A percentile compares a stretch with the other conserved stretches of the same genome.
Evolutionary conservation across 2,888 invertebrate species (phyloP).

Genomic region (Oasisia sp.): DNA sequence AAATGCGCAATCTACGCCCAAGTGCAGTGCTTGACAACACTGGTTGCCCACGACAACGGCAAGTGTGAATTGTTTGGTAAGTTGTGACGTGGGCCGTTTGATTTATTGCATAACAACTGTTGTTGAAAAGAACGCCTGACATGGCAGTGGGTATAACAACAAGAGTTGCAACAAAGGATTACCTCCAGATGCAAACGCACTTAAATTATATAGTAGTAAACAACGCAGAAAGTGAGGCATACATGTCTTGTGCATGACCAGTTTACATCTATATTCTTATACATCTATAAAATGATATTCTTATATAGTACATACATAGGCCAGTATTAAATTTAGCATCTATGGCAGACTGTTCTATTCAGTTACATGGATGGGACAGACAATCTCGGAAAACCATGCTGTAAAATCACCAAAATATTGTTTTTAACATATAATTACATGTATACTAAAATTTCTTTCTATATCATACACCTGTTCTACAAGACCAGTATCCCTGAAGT

Average conservation of each 20-base stretch:
- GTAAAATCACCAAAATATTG: too few relatives aligned
- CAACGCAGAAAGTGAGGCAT: too few relatives aligned
- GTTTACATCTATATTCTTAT: neutral
- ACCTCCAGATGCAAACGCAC: neutral
- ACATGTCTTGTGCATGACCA: neutral
- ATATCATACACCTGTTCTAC: too few relatives aligned
- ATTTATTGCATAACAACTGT: slow-evolving; percentile 6
- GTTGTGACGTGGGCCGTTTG: neutral
- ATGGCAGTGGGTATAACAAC: neutral
- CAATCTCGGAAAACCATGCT: too few relatives aligned
- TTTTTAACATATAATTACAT: too few relatives aligned
- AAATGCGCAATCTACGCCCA: neutral
- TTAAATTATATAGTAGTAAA: too few relatives aligned
- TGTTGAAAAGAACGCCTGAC: neutral
- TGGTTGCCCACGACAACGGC: neutral
- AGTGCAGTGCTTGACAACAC: neutral
- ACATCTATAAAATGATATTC: neutral
- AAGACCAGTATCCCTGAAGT: too few relatives aligned
- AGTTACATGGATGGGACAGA: too few relatives aligned
- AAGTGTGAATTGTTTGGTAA: neutral
- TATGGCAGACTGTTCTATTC: too few relatives aligned
- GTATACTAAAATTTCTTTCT: too few relatives aligned
- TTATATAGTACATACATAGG: neutral
- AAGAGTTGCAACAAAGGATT: neutral
- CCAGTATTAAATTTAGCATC: too few relatives aligned